phyloP scores from a whole-genome alignment of 2,797 vertebrate species.

The Distichodus sexfasciatus region DNA sequence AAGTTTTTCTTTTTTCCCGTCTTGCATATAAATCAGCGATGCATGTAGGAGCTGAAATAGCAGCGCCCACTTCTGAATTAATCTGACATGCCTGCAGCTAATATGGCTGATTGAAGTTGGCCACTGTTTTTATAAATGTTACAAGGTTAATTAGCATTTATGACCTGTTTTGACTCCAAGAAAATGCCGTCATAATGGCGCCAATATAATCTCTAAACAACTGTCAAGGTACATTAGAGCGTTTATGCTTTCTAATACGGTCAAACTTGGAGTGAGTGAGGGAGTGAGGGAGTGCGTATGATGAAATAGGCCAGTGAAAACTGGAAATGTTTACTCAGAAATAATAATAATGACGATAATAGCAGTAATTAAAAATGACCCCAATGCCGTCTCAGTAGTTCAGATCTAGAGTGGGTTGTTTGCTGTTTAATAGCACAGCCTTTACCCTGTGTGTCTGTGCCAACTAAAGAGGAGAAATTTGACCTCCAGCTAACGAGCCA shows the following conservation, averaged over 20 bases:
- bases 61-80: constrained; percentile 6
- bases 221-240: constrained; percentile 20
- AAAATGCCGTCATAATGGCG: constrained; percentile 12
- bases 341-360: too few relatives aligned
- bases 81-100: constrained; percentile 12
- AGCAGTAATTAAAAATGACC: not conserved
- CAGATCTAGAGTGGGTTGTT: not conserved
- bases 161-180: not conserved
- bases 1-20: not conserved
- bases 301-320: not conserved
- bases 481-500: not conserved
- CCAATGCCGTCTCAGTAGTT: not conserved
- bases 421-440: not conserved
- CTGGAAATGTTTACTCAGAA: not conserved
- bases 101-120: constrained; percentile 6
- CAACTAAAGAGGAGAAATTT: not conserved
- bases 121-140: constrained; percentile 12
- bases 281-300: not conserved
- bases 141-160: constrained; percentile 38
- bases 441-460: not conserved
- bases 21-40: constrained; percentile 1
- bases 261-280: too few relatives aligned
- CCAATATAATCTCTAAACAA: constrained; percentile 6
- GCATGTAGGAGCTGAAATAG: not conserved
- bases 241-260: not conserved